A percentile compares a stretch with the other conserved stretches of the same genome.
Evolutionary conservation across 1,140 invertebrate species (phyloP).

Genomic region (Tachypleus tridentatus): DNA sequence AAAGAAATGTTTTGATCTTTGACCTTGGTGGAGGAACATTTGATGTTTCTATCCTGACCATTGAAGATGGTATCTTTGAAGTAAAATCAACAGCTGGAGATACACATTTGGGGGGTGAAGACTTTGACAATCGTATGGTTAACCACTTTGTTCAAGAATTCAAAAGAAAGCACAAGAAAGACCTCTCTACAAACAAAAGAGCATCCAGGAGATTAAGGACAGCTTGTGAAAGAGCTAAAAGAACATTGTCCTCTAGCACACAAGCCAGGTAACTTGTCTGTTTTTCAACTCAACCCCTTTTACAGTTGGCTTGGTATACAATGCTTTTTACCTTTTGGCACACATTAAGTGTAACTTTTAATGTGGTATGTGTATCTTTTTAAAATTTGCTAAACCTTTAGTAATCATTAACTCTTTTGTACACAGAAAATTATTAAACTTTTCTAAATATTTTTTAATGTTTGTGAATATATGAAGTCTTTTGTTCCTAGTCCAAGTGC

Average conservation of each 20-base stretch:
- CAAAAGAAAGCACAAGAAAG: constrained; percentile 93
- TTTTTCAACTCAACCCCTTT: constrained; percentile 15
- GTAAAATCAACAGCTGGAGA: constrained; percentile 94
- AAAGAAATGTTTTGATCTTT: constrained; percentile 49
- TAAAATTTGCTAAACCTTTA: no score
- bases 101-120: constrained; percentile 94
- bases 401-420: no score
- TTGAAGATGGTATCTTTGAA: constrained; percentile 90
- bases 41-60: constrained; percentile 88
- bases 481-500: no score
- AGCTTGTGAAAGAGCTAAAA: constrained; percentile 88
- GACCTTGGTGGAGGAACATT: constrained; percentile 95
- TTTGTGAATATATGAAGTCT: no score
- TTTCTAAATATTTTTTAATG: no score
- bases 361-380: no score
- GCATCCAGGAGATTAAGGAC: constrained; percentile 80
- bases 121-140: constrained; percentile 92
- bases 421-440: no score
- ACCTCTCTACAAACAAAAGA: constrained; percentile 75
- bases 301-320: no score
- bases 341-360: no score
- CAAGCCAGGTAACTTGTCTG: constrained; percentile 46
- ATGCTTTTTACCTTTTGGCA: no score
- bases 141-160: constrained; percentile 93
- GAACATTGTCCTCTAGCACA: constrained; percentile 84